Evolutionary conservation across 2,113 vertebrate genomes (phyloP).

Genomic region (Cettia cetti): DNA sequence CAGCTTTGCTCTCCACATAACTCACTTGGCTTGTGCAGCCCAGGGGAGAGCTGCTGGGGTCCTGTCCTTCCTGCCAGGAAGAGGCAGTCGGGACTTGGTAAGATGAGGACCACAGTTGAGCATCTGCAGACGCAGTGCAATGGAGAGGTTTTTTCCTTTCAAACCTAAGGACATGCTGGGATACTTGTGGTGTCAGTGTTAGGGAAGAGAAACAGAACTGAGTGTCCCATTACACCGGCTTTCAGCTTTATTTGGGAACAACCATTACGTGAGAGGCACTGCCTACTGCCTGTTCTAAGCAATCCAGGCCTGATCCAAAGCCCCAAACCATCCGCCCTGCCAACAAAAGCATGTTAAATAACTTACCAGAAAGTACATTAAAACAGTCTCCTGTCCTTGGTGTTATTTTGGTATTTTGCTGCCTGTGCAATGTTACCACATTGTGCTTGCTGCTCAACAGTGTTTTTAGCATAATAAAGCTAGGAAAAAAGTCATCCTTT

Average conservation of each 20-base stretch:
- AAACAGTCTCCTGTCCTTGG: constrained; percentile 17
- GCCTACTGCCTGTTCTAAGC: constrained; percentile 50
- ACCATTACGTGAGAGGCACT: constrained; percentile 44
- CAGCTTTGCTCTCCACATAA: not conserved
- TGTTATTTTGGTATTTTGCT: constrained; percentile 60
- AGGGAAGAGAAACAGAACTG: constrained; percentile 49
- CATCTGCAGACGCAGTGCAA: not conserved
- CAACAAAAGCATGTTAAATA: constrained; percentile 68
- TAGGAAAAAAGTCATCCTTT: not conserved
- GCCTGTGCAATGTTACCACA: constrained; percentile 23
- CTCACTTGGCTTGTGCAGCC: not conserved
- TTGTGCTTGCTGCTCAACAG: constrained; percentile 4
- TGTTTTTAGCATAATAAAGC: not conserved
- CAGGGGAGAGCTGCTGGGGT: not conserved
- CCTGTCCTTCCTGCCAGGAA: not conserved
- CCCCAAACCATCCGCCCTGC: constrained; percentile 36
- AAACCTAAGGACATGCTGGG: not conserved
- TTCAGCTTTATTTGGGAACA: constrained; percentile 45
- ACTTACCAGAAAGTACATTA: constrained; percentile 64
- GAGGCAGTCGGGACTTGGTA: not conserved
- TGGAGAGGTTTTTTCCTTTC: not conserved
- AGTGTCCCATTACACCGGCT: not conserved
- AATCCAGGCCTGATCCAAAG: constrained; percentile 52
- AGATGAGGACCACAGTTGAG: not conserved
- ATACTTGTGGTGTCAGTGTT: constrained; percentile 33